These are phyloP conservation scores for Poecilia wingei DNA, from an alignment of 2,797 vertebrate genomes.

Conservation along the genomic window DNA sequence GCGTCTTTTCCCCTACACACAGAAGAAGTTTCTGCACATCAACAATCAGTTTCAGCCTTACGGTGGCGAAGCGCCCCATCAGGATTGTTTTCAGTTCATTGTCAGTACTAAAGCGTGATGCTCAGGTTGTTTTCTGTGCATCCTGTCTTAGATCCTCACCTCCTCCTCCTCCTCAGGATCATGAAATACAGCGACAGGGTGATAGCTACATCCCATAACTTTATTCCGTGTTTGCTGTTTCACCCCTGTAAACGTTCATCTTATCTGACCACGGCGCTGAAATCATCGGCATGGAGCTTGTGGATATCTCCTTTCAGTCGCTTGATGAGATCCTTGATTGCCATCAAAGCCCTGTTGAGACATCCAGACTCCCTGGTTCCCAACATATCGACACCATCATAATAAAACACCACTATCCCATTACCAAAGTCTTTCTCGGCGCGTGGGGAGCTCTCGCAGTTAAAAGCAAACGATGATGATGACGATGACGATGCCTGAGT, in stretches of 20 bases:
- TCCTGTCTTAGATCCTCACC: not conserved
- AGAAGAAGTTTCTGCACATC: not conserved
- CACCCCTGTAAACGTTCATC: not conserved
- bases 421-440: not conserved
- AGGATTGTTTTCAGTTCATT: not conserved
- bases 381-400: not conserved
- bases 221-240: not conserved
- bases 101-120: not conserved
- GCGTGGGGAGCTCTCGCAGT: not conserved
- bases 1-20: not conserved
- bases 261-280: not conserved
- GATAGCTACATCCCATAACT: too few relatives aligned
- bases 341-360: not conserved
- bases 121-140: not conserved
- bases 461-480: not conserved
- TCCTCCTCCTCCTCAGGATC: not conserved
- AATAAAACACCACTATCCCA: conserved; percentile 1
- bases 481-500: not conserved
- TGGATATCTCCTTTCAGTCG: not conserved
- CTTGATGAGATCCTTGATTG: conserved; percentile 2
- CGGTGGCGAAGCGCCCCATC: not conserved
- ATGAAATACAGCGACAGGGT: too few relatives aligned
- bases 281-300: not conserved
- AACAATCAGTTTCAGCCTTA: not conserved
- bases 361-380: not conserved